Base-by-base conservation (phyloP, 1,140 invertebrate species). In the Macrobrachium rosenbergii region DNA sequence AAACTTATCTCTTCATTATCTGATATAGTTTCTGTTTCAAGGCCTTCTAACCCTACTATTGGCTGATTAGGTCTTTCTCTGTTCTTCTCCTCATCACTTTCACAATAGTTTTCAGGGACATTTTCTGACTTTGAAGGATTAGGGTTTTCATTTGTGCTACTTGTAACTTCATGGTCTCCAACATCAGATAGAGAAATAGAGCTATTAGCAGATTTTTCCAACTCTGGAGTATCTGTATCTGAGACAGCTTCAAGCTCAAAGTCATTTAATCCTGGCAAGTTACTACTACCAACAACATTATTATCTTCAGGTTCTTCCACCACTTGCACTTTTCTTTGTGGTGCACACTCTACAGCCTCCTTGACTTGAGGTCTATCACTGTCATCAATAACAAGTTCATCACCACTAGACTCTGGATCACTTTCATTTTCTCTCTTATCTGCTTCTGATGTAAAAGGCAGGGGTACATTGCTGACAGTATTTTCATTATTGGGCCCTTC, bases 21-120 rank as follows among this genome's bases (percentile, higher is more conserved):
- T 2, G 95, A 95, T 87, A 95, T 95, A 90, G 95, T 93, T 92
- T 96, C 95, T 0, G 95, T 95, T 88, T 94, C 95, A 60, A 95
- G 92, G 3, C 94, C 94, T 89, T 93, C 94, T 7, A 94, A 91
- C 1, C 93, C 94, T 83, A 92, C 58, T 87, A 83, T 28, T 91
- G 92, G 83, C 37, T 77, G 83, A 82, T 78, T 80, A 37, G 72
- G 59, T 63, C 69, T 73, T n/a, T 76, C 67, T 28, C 64, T 77
- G 82, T 60, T 86, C 28, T 72, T 83, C 67, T 80, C 78, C 62
- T 72, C 77, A 64, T 81, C 87, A 84, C 82, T 83, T 64, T 88
- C 76, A 79, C 69, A 67, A 80, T 81, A 83, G 17, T 81, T 79
- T 67, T 83, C 77, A 52, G 78, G 81, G 52, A 75, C 85, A 63